These are phyloP conservation scores for Microcaecilia unicolor DNA, from an alignment of 2,797 vertebrate species.

Conservation along the genomic window DNA sequence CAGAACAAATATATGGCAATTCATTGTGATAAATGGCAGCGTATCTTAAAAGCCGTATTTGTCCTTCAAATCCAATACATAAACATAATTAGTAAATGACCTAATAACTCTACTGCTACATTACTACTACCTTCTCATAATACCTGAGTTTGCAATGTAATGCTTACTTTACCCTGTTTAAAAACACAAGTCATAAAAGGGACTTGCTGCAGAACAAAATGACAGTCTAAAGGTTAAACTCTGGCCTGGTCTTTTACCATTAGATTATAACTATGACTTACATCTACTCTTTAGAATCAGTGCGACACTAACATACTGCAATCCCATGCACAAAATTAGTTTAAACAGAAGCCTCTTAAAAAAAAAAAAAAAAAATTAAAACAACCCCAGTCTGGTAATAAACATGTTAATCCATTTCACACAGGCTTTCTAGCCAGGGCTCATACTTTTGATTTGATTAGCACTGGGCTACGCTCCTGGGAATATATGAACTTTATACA, in stretches of 20 bases:
- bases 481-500: no score
- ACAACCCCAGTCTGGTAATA: no score
- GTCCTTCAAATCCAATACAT: conserved; percentile 68
- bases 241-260: conserved; percentile 15
- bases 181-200: conserved; percentile 64
- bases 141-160: conserved; percentile 81
- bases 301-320: no score
- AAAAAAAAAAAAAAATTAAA: no score
- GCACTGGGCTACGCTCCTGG: no score
- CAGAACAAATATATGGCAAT: conserved; percentile 40
- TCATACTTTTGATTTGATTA: no score
- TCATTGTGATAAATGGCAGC: conserved; percentile 43
- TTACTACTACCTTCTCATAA: conserved; percentile 65
- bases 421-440: no score
- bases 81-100: conserved; percentile 67
- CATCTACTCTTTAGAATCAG: no score
- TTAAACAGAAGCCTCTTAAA: no score
- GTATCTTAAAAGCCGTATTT: conserved; percentile 37
- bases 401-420: no score
- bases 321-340: no score
- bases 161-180: conserved; percentile 97
- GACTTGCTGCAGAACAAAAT: conserved; percentile 64
- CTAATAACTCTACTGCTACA: conserved; percentile 72
- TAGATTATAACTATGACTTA: no score
- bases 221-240: conserved; percentile 25